These are phyloP conservation scores for Corvus moneduloides DNA, from an alignment of 2,113 vertebrate species.

Conservation along the genomic window DNA sequence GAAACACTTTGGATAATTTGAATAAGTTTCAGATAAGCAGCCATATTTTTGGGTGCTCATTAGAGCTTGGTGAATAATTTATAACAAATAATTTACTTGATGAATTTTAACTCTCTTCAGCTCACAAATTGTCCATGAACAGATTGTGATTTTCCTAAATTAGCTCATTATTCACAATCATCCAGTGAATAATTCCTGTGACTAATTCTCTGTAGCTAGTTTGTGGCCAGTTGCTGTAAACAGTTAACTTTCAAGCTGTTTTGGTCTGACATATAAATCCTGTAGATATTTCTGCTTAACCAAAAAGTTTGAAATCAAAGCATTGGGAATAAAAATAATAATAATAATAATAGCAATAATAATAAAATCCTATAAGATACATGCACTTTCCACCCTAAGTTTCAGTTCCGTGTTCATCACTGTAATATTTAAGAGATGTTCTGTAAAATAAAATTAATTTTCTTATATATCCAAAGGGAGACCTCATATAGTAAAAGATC, in stretches of 20 bases:
- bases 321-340: background rate
- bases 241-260: conserved; percentile 8
- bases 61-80: conserved; percentile 64
- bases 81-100: conserved; percentile 63
- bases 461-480: background rate
- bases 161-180: conserved; percentile 61
- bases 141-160: conserved; percentile 65
- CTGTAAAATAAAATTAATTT: background rate
- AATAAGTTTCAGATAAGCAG: conserved; percentile 36
- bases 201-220: background rate
- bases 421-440: background rate
- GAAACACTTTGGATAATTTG: background rate
- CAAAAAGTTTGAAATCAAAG: background rate
- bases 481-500: background rate
- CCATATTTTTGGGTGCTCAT: conserved; percentile 47
- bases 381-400: background rate
- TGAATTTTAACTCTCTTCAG: conserved; percentile 53
- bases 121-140: conserved; percentile 58
- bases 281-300: background rate
- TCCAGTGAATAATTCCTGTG: conserved; percentile 18
- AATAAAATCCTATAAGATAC: background rate
- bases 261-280: background rate
- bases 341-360: background rate
- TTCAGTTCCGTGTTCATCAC: background rate
- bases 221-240: conserved; percentile 9